Evolutionary conservation across 2,797 vertebrate species (phyloP), one percentile per base, ranked within the genome.

Genomic region (Galagoides demidoff): DNA sequence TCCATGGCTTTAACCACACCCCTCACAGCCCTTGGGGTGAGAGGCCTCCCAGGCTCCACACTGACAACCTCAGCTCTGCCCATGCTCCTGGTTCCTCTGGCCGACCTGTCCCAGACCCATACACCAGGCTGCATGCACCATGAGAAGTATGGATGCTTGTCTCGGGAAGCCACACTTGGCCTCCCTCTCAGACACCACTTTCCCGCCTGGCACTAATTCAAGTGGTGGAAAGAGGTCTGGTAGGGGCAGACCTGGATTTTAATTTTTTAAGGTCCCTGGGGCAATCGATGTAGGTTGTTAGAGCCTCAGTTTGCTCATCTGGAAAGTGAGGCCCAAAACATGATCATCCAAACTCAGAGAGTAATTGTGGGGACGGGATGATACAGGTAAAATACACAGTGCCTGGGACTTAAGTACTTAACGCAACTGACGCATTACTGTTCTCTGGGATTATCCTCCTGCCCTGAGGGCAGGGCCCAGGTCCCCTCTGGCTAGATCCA

Each of bases 121-220:
- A 20, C 13, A 0, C 0, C 0, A 4, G 29, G 52, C 61, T 20
- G 9, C 23, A 6, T 1, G 0, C 19, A 12, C n/a, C 64, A 20
- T 1, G 19, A 64, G 25, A 64, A 68, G 49, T 4, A 0, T 7
- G 74, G 14, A 13, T 27, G 14, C 57, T 74, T 43, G 1, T 37
- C 20, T 37, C 0, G 5, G 49, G 55, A 52, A 76, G 61, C 17
- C 34, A 7, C 31, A 10, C 20, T 23, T 0, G 0, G n/a, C 29
- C 63, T 73, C 25, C 76, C 31, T 39, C 49, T 52, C 10, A 49
- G 64, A 27, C 5, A 31, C 3, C 34, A 11, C 52, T 68, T 85
- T 85, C 34, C n/a, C 22, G 29, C 10, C 49, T 43, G 55, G 81
- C 0, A 9, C 23, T 31, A 63, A 7, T 82, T 77, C 29, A 55